Evolutionary conservation across 1,140 invertebrate genomes (phyloP), one percentile per base, ranked within the genome.

Genomic region (Penaeus chinensis): DNA sequence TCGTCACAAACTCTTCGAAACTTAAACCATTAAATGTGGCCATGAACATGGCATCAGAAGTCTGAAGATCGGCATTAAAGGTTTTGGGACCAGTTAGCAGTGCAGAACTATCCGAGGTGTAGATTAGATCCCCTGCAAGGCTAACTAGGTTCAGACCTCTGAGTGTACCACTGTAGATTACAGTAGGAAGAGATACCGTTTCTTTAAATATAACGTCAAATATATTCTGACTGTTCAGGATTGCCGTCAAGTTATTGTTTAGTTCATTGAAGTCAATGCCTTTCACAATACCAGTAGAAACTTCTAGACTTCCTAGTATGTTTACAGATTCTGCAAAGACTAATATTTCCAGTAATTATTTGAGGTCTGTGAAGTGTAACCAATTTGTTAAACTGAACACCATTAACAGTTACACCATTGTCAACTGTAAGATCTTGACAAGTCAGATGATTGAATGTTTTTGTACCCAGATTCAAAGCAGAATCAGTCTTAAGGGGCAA

Each of bases 301-400:
- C 84, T n/a, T 85, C 47, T 60, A 85, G 77, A n/a, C 78, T 60
- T 4, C 84, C 84, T 20, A 78, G 27, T 20, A 85, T 60, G 37
- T 27, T 78, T 16, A 85, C 63, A 0, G 66, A 47, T 18, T 74
- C 78, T 2, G 60, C 77, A 74, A 74, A 85, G 77, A 18, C 27
- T 62, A 47, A 76, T 85, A 0, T 74, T 37, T 0, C 71, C 71
- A 0, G 27, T 37, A 32, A 74, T 74, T 27, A 19, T 32, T 24
- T 74, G 71, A 2, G 18, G 5, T 10, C 27, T 32, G 8, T 27
- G 18, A 27, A 74, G 42, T 0, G 71, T 74, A 27, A 74, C 71
- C 27, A 74, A 32, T 10, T 74, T 22, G 37, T 32, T 16, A 13
- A 74, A 32, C 16, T 18, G 42, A 11, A 74, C 27, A 13, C 71